These are phyloP conservation scores for Pogona vitticeps DNA, from an alignment of 2,113 vertebrate species.

Conservation along the genomic window DNA sequence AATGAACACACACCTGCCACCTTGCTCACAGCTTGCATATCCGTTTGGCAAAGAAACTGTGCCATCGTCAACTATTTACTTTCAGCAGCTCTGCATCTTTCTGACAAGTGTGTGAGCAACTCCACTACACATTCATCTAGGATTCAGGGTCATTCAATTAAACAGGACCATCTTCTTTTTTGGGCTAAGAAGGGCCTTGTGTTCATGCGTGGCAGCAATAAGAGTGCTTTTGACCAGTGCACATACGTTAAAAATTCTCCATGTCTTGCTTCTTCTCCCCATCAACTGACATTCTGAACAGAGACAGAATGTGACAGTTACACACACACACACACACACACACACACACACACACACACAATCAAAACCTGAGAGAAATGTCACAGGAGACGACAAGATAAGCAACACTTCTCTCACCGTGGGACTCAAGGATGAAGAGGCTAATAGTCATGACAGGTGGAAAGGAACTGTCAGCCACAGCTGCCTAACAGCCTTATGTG, in stretches of 20 bases:
- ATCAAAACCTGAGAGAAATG: slow-evolving; percentile 21
- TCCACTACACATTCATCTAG: neutral
- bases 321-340: no score
- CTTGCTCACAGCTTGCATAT: neutral
- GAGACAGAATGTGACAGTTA: neutral
- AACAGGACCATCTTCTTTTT: neutral
- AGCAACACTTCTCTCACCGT: slow-evolving; percentile 12
- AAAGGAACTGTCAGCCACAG: neutral
- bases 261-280: neutral
- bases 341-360: neutral
- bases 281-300: slow-evolving; percentile 43
- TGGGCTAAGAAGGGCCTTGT: neutral
- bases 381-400: slow-evolving; percentile 20
- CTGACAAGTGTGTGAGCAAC: neutral
- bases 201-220: neutral
- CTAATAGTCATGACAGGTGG: neutral
- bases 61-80: accelerated
- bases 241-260: no score
- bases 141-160: neutral
- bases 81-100: neutral
- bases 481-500: neutral
- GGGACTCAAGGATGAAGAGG: accelerated
- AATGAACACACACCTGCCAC: neutral
- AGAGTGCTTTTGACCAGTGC: neutral
- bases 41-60: neutral